Base-by-base conservation (phyloP, 2,888 invertebrate genomes). In the Tetramorium bicarinatum region DNA sequence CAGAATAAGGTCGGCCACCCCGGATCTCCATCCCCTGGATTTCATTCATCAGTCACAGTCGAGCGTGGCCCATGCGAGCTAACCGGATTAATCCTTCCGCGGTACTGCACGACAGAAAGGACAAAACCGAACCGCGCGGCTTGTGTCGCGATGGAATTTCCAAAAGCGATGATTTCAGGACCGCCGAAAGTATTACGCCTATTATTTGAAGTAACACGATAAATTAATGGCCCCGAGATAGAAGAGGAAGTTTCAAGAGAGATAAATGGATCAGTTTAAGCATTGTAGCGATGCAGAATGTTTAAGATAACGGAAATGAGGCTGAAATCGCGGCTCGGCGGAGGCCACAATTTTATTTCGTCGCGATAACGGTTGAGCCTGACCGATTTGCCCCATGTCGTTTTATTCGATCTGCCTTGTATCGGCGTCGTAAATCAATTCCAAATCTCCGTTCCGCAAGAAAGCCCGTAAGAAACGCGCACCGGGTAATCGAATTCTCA, bases 21-120 rank as follows among this genome's bases (percentile, higher is more conserved):
- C 90, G 87, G 90, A 90, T 91, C 88, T 90, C 44, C 25, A 81
- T 91, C 92, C 92, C 66, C 88, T 89, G 87, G 90, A 90, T 91
- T 90, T 91, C 93, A 93, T 93, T 93, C 93, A 93, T 93, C 92
- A 89, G 91, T 91, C 90, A 91, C 89, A 87, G 89, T 91, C 92
- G 87, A 89, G 74, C 79, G 77, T 74, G 84, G 79, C 69, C 56
- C 61, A 21, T 41, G 29, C 47, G 69, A 41, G 69, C 82, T 86
- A 89, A 85, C 89, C 62, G 86, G 85, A 90, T 89, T 89, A 86
- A 89, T 90, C 72, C 85, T 77, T 56, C 76, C 56, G 62, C 80
- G 62, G 72, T 87, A 34, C 29, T 84, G 76, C 21, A 67, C 67
- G 72, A 76, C 64, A 72, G 47, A 18, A 80, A 67, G 52, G 54